Base-by-base conservation (phyloP, 2,888 invertebrate species). In the Plutella xylostella region DNA sequence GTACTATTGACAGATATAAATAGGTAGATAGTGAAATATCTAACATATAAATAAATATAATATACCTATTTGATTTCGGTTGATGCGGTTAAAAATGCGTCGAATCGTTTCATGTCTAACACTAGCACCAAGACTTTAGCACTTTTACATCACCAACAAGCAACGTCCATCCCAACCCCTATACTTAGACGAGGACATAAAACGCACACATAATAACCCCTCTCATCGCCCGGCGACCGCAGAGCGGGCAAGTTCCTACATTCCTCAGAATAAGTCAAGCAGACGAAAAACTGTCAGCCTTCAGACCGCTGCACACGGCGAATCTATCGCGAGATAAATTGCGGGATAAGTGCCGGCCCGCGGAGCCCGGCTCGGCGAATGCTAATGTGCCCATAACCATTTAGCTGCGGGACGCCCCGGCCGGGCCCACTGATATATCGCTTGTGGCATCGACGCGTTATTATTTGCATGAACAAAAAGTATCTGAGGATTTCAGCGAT, bases 381-480 rank as follows among this genome's bases (percentile, higher is more conserved):
- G 53, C 49, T 52, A 54, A 52, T 54, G 48, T 43, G 54, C 21
- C 49, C 43, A 49, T 49, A 51, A 52, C 45, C 52, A 42, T 52
- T 50, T 51, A 51, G 45, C 49, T 45, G 42, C 47, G 46, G 49
- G 49, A 44, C 42, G 46, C 46, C 45, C 42, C 35, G 34, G 39
- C 45, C 42, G 43, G 31, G 39, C 37, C 30, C 28, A 9, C 46
- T 46, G 46, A 48, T 47, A 48, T 46, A 50, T 52, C 41, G 46
- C 39, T 40, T 30, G 22, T 11, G 22, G 39, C 39, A 15, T 14
- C 39, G 39, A 39, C 39, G 39, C 39, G 17, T 39, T 15, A 39
- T 39, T 39, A 39, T 39, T 39, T 39, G 39, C 39, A 39, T 39
- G 21, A 15, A 17, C 39, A 39, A 25, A 39, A 39, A 39, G 37